Evolutionary conservation across 2,888 invertebrate genomes (phyloP).

Genomic region (Ichneumoninae sp.): DNA sequence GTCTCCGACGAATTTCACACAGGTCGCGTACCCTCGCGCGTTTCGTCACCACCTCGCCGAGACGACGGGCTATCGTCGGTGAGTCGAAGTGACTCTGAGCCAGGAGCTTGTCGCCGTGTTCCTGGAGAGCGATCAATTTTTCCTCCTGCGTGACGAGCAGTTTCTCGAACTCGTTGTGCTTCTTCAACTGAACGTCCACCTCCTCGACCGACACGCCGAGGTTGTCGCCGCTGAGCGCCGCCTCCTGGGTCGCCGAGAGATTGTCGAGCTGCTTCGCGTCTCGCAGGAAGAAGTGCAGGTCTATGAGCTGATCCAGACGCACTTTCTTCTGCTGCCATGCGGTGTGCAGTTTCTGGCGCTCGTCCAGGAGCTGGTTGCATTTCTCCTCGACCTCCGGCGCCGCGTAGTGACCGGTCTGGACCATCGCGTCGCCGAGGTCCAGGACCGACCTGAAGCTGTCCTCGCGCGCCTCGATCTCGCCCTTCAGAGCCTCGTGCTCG

Average conservation of each 20-base stretch:
- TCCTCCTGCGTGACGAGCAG: slow-evolving; percentile 95
- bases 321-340: slow-evolving; percentile 96
- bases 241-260: slow-evolving; percentile 94
- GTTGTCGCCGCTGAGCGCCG: slow-evolving; percentile 89
- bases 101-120: slow-evolving; percentile 94
- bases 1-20: slow-evolving; percentile 88
- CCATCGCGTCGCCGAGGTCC: slow-evolving; percentile 92
- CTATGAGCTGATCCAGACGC: slow-evolving; percentile 95
- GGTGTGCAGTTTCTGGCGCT: slow-evolving; percentile 91
- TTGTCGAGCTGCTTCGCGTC: slow-evolving; percentile 97
- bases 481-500: slow-evolving; percentile 93
- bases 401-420: slow-evolving; percentile 93
- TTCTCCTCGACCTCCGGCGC: slow-evolving; percentile 92
- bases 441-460: slow-evolving; percentile 91
- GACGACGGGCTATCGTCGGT: slow-evolving; percentile 90
- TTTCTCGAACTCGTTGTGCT: slow-evolving; percentile 98
- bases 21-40: slow-evolving; percentile 88
- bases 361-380: slow-evolving; percentile 91
- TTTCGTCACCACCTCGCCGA: slow-evolving; percentile 91
- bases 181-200: slow-evolving; percentile 94
- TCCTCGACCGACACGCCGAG: slow-evolving; percentile 94
- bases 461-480: slow-evolving; percentile 95
- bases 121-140: slow-evolving; percentile 92
- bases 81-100: slow-evolving; percentile 97
- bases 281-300: slow-evolving; percentile 96